Evolutionary conservation across 1,140 invertebrate genomes (phyloP).

Genomic region (Leptopilina boulardi): DNA sequence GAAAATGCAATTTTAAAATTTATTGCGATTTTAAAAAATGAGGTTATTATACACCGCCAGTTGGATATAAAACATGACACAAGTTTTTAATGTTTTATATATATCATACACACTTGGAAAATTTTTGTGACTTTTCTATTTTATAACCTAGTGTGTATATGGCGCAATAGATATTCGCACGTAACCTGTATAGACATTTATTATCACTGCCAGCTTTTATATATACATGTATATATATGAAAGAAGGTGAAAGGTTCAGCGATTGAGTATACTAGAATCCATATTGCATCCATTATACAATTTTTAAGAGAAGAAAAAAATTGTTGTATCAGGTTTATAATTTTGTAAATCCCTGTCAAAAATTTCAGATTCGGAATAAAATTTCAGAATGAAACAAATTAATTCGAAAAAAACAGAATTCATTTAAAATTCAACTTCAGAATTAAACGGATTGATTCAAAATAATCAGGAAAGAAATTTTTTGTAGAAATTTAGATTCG

Average conservation of each 20-base stretch:
- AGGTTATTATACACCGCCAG: not conserved
- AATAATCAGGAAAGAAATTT: too few species aligned
- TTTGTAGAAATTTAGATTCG: too few species aligned
- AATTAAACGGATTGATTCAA: too few species aligned
- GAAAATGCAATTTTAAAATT: not conserved
- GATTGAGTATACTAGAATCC: not conserved
- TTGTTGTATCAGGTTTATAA: too few species aligned
- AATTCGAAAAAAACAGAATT: too few species aligned
- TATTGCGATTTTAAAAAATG: not conserved
- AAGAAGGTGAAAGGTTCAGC: conserved; percentile 23
- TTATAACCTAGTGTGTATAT: conserved; percentile 20
- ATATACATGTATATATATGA: too few species aligned
- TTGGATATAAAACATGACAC: not conserved
- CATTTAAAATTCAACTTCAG: too few species aligned
- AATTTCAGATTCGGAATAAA: too few species aligned
- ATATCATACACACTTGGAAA: not conserved
- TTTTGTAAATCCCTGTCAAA: too few species aligned
- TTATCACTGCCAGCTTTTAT: conserved; percentile 7
- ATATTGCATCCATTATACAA: conserved; percentile 13
- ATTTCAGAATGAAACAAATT: too few species aligned
- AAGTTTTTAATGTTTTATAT: not conserved
- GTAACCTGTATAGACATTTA: conserved; percentile 24
- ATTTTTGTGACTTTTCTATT: not conserved
- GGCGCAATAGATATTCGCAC: conserved; percentile 22
- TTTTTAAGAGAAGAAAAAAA: not conserved